These are phyloP conservation scores for Lophius americanus DNA, from an alignment of 2,797 vertebrate species.

Conservation along the genomic window DNA sequence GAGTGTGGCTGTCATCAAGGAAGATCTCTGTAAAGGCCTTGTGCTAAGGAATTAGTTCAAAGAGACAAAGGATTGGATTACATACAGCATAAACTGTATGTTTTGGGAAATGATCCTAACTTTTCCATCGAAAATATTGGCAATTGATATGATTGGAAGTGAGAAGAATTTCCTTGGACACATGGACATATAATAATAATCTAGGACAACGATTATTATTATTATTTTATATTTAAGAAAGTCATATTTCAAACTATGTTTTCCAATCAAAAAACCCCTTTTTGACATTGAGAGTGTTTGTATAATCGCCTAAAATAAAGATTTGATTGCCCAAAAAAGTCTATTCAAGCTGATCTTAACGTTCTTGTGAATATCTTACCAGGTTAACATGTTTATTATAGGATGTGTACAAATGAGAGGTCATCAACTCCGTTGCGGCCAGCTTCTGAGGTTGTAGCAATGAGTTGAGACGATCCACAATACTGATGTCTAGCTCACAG, in stretches of 20 bases:
- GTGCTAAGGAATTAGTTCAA: constrained; percentile 80
- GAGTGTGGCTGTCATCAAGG: constrained; percentile 91
- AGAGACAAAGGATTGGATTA: constrained; percentile 9
- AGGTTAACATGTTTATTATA: constrained; percentile 96
- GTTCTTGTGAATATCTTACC: constrained; percentile 76
- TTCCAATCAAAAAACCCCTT: not conserved
- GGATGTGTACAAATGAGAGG: constrained; percentile 97
- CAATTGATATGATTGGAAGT: not conserved
- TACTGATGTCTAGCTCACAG: constrained; percentile 95
- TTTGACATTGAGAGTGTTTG: too few relatives aligned
- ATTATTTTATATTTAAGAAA: not conserved
- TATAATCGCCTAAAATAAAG: not conserved
- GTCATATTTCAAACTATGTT: too few relatives aligned
- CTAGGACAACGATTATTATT: not conserved
- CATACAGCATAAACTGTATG: not conserved
- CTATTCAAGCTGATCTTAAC: not conserved
- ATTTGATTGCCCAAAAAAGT: not conserved
- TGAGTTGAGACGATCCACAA: constrained; percentile 97
- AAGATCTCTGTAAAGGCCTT: constrained; percentile 98
- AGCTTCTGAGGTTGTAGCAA: constrained; percentile 95
- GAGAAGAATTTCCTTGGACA: not conserved
- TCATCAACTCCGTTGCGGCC: constrained; percentile 93
- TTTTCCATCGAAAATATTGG: not conserved
- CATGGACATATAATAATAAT: too few relatives aligned
- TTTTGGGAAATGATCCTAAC: not conserved